Conservation (phyloP, 1,140 invertebrate genomes). For the Euborellia annulipes region DNA sequence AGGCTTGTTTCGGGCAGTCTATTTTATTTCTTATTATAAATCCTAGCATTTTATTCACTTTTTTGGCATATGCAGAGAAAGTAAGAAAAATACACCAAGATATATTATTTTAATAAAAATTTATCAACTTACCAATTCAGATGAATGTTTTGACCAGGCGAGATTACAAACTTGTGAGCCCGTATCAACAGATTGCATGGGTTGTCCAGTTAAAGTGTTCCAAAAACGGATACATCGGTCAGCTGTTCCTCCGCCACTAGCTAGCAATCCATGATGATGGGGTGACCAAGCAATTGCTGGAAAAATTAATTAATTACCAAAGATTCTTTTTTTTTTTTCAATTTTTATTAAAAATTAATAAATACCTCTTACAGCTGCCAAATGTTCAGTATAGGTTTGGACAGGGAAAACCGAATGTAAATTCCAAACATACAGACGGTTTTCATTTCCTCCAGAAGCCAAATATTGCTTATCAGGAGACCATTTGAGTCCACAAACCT, state of each 20-base stretch:
- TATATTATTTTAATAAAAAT: neutral
- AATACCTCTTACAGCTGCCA: constrained; percentile 44
- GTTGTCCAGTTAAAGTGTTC: constrained; percentile 56
- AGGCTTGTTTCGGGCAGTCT: no score
- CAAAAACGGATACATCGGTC: constrained; percentile 52
- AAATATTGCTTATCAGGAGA: constrained; percentile 97
- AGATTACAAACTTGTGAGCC: constrained; percentile 55
- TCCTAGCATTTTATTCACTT: neutral
- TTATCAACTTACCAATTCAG: constrained; percentile 37
- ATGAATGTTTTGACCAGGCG: constrained; percentile 54
- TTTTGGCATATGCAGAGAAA: neutral
- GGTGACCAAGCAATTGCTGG: constrained; percentile 55
- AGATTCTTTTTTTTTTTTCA: neutral
- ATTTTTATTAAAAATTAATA: neutral
- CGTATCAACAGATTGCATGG: constrained; percentile 54
- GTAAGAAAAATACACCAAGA: neutral
- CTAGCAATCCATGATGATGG: constrained; percentile 54
- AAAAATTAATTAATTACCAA: neutral
- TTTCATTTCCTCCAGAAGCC: constrained; percentile 87
- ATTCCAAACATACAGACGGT: constrained; percentile 56
- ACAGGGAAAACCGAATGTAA: constrained; percentile 33
- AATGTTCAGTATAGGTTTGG: constrained; percentile 52
- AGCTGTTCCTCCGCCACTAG: constrained; percentile 54
- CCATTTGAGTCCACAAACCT: constrained; percentile 95
- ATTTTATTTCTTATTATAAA: neutral